Evolutionary conservation across 2,113 vertebrate species (phyloP).

Genomic region (Elgaria multicarinata): DNA sequence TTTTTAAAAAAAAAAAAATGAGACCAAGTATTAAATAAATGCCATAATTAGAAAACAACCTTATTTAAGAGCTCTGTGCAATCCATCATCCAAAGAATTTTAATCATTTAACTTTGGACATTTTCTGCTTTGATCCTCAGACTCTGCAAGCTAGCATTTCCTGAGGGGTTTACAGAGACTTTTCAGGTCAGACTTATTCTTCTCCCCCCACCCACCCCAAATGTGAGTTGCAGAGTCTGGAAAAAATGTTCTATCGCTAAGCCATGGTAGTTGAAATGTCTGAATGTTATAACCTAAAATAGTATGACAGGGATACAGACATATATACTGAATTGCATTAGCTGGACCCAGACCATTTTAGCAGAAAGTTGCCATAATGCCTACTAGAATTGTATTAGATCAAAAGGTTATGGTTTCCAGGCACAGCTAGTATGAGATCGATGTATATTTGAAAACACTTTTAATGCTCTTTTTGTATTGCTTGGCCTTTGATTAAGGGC

Average conservation of each 20-base stretch:
- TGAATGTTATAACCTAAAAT: slow-evolving; percentile 12
- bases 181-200: slow-evolving; percentile 49
- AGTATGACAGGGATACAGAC: slow-evolving; percentile 7
- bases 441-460: not conserved
- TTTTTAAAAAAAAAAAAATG: too few species aligned
- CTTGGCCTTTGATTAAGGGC: not conserved
- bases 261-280: slow-evolving; percentile 19
- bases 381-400: not conserved
- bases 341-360: slow-evolving; percentile 8
- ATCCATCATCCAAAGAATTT: slow-evolving; percentile 67
- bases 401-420: not conserved
- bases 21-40: slow-evolving; percentile 60
- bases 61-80: slow-evolving; percentile 59
- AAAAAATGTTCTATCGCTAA: slow-evolving; percentile 27
- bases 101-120: slow-evolving; percentile 62
- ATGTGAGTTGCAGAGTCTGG: slow-evolving; percentile 47
- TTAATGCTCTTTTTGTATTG: not conserved
- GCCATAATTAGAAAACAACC: slow-evolving; percentile 75
- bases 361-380: not conserved
- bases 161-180: slow-evolving; percentile 57
- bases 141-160: slow-evolving; percentile 60
- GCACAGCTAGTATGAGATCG: not conserved
- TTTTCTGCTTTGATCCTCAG: slow-evolving; percentile 69
- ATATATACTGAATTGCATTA: slow-evolving; percentile 42
- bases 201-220: not conserved